A percentile compares a stretch with the other conserved stretches of the same genome.
These are phyloP conservation scores for Protodeltote pygarga DNA, from an alignment of 2,888 invertebrate genomes.

Conservation along the genomic window DNA sequence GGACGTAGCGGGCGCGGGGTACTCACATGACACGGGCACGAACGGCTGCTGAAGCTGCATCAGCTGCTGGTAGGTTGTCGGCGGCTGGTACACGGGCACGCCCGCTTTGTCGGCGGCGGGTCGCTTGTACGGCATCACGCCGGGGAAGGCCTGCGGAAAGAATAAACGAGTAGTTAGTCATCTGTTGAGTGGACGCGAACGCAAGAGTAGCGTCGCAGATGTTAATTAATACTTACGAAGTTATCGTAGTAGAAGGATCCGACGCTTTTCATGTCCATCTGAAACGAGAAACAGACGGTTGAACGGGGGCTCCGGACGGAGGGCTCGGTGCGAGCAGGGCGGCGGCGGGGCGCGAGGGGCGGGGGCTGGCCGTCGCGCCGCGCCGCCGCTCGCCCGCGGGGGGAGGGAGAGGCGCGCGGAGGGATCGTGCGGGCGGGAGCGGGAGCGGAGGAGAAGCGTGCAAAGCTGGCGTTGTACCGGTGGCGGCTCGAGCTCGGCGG, in stretches of 20 bases:
- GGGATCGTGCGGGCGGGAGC: constrained; percentile 70
- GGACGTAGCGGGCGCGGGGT: constrained; percentile 91
- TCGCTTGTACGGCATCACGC: constrained; percentile 98
- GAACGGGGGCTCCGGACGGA: constrained; percentile 62
- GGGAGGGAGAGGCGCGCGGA: constrained; percentile 64
- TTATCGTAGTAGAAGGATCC: constrained; percentile 98
- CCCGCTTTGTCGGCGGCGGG: constrained; percentile 98
- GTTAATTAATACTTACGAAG: constrained; percentile 94
- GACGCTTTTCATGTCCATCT: constrained; percentile 98
- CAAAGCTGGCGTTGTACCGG: constrained; percentile 95
- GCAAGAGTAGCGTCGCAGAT: constrained; percentile 5
- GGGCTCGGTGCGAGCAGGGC: constrained; percentile 67
- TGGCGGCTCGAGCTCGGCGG: constrained; percentile 89
- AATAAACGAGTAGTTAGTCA: constrained; percentile 26
- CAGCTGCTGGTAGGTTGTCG: constrained; percentile 97
- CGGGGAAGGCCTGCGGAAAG: constrained; percentile 93
- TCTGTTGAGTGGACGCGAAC: neutral
- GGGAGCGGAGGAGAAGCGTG: constrained; percentile 86
- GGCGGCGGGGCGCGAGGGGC: constrained; percentile 72
- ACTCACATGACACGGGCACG: constrained; percentile 99
- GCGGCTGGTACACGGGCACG: constrained; percentile 97
- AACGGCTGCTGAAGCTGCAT: constrained; percentile 98
- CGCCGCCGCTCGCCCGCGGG: constrained; percentile 58
- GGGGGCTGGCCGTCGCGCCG: constrained; percentile 64
- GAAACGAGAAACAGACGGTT: constrained; percentile 88